Base-by-base conservation (phyloP, 92 coral and sea anemone species). In the Heliopora coerulea region DNA sequence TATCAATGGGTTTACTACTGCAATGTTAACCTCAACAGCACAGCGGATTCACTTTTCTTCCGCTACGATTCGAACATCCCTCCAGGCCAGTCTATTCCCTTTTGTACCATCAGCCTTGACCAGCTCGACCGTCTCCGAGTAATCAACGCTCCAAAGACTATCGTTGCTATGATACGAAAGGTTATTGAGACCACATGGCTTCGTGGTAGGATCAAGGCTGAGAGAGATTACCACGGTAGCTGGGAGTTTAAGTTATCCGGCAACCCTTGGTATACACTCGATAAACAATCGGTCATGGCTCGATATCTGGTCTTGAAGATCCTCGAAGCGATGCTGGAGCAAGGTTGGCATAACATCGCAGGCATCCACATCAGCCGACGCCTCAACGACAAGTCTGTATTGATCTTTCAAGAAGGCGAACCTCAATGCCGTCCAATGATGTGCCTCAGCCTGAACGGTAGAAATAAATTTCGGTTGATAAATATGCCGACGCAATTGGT, bases 241-340 rank as follows among this genome's bases (percentile, higher is more conserved):
- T 74, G 78, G 79, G 85, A 85, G 83, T 85, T 85, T 59, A 85
- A 85, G 52, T 60, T 85, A 33, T 74, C 74, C 34, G 85, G 88
- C 11, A 66, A 54, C 56, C 88, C 88, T 5, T 85, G 88, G 88
- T 74, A 80, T 65, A 74, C 88, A 0, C 23, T 60, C 8, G 66
- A 78, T 2, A 31, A 56, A 15, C 85, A 85, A 77, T 80, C 85
- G 18, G 85, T 68, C 3, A 83, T 64, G 48, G 72, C 88, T 18
- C 57, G 85, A 40, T 85, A 75, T 59, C 60, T 80, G 49, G 59
- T 85, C 25, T 0, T 72, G 18, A 80, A 75, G 17, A 46, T 85
- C 10, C 29, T 85, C 21, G 82, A 85, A 61, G 62, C 66, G 26
- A 60, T 85, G 42, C 85, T 65, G 70, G 26, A 52, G 8, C 78